Percentiles rank a stretch among this genome's conserved stretches.
Evolutionary conservation across 2,113 vertebrate genomes (phyloP).

Genomic region (Chlorodrepanis virens): DNA sequence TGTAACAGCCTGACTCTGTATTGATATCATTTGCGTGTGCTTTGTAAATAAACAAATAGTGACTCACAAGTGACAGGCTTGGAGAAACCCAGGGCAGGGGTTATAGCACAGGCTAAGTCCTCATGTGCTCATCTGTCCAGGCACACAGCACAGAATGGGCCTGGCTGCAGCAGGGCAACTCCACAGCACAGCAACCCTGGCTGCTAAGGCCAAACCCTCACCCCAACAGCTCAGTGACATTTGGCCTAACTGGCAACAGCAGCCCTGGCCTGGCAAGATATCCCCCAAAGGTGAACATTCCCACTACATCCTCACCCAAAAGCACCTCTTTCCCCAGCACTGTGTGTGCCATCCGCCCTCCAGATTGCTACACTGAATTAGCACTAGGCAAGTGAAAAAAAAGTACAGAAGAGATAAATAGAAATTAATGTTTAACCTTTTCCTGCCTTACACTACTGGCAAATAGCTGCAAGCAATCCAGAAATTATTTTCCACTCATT

Average conservation of each 20-base stretch:
- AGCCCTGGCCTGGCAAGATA: background rate
- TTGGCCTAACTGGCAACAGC: background rate
- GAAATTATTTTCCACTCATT: background rate
- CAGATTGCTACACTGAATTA: background rate
- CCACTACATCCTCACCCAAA: background rate
- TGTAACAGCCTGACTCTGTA: background rate
- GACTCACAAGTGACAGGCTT: background rate
- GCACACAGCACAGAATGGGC: background rate
- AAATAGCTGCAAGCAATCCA: background rate
- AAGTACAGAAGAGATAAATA: background rate
- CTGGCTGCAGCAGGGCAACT: background rate
- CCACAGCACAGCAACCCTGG: background rate
- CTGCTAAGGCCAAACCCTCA: background rate
- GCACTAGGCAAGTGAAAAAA: background rate
- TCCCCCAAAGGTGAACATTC: background rate
- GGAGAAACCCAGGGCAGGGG: background rate
- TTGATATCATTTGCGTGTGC: accelerated
- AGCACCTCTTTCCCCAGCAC: background rate
- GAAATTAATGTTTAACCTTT: background rate
- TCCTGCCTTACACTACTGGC: background rate
- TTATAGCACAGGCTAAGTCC: background rate
- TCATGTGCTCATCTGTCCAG: background rate
- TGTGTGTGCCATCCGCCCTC: background rate
- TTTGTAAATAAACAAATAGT: constrained; percentile 19
- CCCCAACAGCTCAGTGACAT: background rate